Conservation (phyloP, 2,113 vertebrate genomes). For the Gadus macrocephalus region DNA sequence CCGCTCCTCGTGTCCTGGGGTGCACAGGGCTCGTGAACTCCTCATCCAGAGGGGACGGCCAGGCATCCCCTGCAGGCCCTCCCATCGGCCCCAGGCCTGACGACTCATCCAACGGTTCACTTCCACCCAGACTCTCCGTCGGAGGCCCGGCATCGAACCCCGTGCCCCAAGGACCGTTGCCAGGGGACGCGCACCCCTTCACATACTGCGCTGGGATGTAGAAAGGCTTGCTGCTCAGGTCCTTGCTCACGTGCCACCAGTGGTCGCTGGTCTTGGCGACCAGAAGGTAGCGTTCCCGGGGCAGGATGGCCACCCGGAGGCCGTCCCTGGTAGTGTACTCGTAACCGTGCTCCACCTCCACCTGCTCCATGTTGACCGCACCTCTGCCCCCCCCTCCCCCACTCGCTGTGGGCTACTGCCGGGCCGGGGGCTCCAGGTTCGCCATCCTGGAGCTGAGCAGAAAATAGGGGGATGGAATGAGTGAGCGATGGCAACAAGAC, state of each 20-base stretch:
- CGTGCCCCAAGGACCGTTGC: neutral
- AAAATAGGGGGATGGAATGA: constrained; percentile 28
- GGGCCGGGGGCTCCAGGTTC: neutral
- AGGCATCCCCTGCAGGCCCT: too few relatives aligned
- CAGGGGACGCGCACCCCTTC: constrained; percentile 61
- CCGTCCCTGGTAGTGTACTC: constrained; percentile 83
- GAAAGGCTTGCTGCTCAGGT: constrained; percentile 74
- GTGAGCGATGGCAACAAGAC: neutral
- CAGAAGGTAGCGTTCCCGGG: constrained; percentile 83
- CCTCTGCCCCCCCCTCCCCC: neutral
- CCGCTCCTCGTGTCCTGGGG: too few relatives aligned
- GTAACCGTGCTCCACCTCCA: constrained; percentile 82
- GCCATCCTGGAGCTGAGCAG: constrained; percentile 30
- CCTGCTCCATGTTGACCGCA: constrained; percentile 66
- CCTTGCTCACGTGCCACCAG: constrained; percentile 88
- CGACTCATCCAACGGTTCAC: too few relatives aligned
- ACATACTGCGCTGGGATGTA: constrained; percentile 88
- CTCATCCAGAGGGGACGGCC: too few relatives aligned
- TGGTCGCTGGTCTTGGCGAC: constrained; percentile 81
- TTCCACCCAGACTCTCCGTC: too few relatives aligned
- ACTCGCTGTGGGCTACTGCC: neutral
- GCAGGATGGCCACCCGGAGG: constrained; percentile 78
- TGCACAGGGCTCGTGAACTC: too few relatives aligned
- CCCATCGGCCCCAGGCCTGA: too few relatives aligned
- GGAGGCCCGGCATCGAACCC: too few relatives aligned